Evolutionary conservation across 1,140 invertebrate species (phyloP).

Genomic region (Leptoteleia sp.): DNA sequence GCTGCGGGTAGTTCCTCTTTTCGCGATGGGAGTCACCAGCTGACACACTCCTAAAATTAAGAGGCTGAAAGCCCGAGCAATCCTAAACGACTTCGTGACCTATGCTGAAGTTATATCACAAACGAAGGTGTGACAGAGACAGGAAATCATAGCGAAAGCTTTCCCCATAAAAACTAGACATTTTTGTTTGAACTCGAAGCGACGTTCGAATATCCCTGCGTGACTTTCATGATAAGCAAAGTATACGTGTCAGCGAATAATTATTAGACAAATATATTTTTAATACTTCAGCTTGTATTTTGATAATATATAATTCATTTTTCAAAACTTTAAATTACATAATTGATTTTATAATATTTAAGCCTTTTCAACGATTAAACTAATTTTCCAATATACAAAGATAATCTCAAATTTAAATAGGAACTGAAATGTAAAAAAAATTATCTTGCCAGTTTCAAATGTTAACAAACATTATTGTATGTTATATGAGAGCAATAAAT

Average conservation of each 20-base stretch:
- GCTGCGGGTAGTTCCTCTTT: constrained; percentile 68
- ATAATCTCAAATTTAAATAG: too few species aligned
- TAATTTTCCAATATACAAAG: too few species aligned
- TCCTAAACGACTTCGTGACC: constrained; percentile 67
- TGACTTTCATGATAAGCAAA: constrained; percentile 19
- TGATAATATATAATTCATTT: neutral
- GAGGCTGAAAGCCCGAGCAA: constrained; percentile 68
- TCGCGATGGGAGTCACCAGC: constrained; percentile 68
- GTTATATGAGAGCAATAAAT: neutral
- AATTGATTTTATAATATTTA: too few species aligned
- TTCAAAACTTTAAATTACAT: neutral
- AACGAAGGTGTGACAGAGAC: constrained; percentile 11
- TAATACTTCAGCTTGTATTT: neutral
- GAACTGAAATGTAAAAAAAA: neutral
- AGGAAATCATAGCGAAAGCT: constrained; percentile 21
- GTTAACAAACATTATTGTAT: too few species aligned
- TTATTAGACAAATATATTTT: constrained; percentile 6
- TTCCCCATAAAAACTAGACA: constrained; percentile 16
- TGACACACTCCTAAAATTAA: constrained; percentile 73
- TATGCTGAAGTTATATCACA: constrained; percentile 34
- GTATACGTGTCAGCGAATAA: constrained; percentile 7
- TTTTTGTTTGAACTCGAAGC: constrained; percentile 23
- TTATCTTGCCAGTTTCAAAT: too few species aligned
- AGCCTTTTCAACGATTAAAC: too few species aligned
- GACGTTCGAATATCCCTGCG: constrained; percentile 10